Evolutionary conservation across 2,113 vertebrate species (phyloP).

Genomic region (Danio rerio): DNA sequence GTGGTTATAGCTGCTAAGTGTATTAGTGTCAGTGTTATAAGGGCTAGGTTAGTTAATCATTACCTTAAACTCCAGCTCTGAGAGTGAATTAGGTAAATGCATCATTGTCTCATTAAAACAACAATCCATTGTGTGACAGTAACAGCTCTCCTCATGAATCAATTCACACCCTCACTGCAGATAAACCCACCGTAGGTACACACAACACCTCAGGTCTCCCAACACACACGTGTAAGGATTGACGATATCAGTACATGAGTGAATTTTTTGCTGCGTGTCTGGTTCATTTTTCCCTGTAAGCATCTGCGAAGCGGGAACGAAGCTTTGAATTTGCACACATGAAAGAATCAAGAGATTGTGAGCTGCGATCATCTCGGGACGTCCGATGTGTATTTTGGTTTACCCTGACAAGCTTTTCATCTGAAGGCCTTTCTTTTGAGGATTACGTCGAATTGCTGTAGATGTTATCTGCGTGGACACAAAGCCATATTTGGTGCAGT

Average conservation of each 20-base stretch:
- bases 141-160: constrained; percentile 51
- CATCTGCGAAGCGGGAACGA: not conserved
- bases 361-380: constrained; percentile 19
- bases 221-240: not conserved
- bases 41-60: constrained; percentile 49
- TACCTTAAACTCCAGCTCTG: constrained; percentile 33
- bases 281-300: not conserved
- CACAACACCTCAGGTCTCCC: not conserved
- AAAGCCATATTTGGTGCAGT: constrained; percentile 15
- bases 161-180: constrained; percentile 39
- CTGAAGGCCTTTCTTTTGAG: not conserved
- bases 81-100: constrained; percentile 51
- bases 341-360: constrained; percentile 31
- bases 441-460: constrained; percentile 26
- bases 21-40: constrained; percentile 11
- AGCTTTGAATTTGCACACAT: constrained; percentile 23
- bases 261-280: not conserved
- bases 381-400: constrained; percentile 39
- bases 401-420: constrained; percentile 31
- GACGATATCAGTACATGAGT: not conserved
- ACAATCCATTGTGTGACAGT: constrained; percentile 54
- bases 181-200: not conserved
- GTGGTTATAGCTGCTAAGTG: not conserved
- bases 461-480: constrained; percentile 43
- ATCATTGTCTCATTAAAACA: constrained; percentile 59